Base-by-base conservation (phyloP, 2,888 invertebrate genomes). In the Strigamia maritima region DNA sequence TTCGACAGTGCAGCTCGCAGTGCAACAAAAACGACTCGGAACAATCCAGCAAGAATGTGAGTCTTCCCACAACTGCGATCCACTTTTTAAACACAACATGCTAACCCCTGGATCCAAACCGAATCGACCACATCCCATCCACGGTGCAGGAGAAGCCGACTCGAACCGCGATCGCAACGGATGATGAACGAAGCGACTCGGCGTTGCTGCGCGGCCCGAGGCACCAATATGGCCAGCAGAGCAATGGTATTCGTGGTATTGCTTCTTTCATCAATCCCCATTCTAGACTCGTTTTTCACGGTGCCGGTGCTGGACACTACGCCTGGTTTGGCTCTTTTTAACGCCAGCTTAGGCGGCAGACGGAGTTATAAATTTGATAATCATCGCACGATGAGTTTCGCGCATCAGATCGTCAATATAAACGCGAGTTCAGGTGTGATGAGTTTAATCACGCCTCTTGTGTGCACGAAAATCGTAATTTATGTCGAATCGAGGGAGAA, bases 381-480 rank as follows among this genome's bases (percentile, higher is more conserved):
- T 10, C 80, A 76, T 12, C 75, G 81, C 38, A 94, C 94, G 22
- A 94, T 94, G 0, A 90, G 91, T 85, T 94, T 93, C 86, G 94
- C 94, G 19, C 90, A 91, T 83, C 91, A 92, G 84, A 89, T 94
- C 82, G 89, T 94, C 79, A 88, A 90, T 83, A 93, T 95, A 80
- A 91, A 93, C 86, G 89, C 90, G 79, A 91, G 91, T 83, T 90
- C 90, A 81, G 94, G 94, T 19, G 90, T 91, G 82, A 92, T 94
- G 79, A 90, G 90, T n/a, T 87, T 94, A 49, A 89, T 90, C 82
- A 91, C 91, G 83, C 89, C 89, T 79, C 87, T 94, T 16, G 89
- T 91, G 84, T 94, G 94, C 86, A 92, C 93, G 83, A 94, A 94
- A 79, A 94, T 95, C 85, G 94, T 94, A 4, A 90, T 94, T 84